Evolutionary conservation across 2,797 vertebrate genomes (phyloP).

Genomic region (Odontamblyopus lacepedii): DNA sequence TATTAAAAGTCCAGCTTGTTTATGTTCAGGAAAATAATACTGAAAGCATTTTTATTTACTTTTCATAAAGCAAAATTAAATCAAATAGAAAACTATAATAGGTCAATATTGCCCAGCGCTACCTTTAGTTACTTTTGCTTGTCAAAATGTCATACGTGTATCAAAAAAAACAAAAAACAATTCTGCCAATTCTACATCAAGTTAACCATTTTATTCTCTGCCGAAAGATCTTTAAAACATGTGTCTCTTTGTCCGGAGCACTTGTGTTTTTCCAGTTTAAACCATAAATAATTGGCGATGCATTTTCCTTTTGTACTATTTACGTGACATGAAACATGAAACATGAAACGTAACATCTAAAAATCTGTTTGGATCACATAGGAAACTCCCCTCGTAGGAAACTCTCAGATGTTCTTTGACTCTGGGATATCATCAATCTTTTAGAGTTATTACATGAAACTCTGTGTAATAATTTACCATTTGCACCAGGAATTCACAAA

Average conservation of each 20-base stretch:
- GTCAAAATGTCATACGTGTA: too few relatives aligned
- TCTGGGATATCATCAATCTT: slow-evolving; percentile 48
- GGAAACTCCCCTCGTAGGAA: slow-evolving; percentile 20
- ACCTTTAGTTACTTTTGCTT: too few relatives aligned
- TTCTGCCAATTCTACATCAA: not conserved
- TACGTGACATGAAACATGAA: slow-evolving; percentile 24
- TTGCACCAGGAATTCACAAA: slow-evolving; percentile 33
- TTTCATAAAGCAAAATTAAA: too few relatives aligned
- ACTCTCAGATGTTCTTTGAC: slow-evolving; percentile 26
- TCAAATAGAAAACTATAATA: too few relatives aligned
- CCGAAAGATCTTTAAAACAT: not conserved
- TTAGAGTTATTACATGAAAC: slow-evolving; percentile 50
- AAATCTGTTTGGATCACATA: slow-evolving; percentile 37
- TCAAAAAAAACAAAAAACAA: not conserved
- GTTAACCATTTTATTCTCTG: not conserved
- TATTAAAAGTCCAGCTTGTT: too few relatives aligned
- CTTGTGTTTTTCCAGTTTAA: slow-evolving; percentile 1
- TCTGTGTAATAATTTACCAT: slow-evolving; percentile 41
- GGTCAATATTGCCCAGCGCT: too few relatives aligned
- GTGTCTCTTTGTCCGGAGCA: not conserved
- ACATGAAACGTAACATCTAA: slow-evolving; percentile 33
- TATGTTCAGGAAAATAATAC: too few relatives aligned
- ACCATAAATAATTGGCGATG: not conserved
- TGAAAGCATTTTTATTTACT: too few relatives aligned
- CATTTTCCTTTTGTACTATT: slow-evolving; percentile 16